Conservation (phyloP, 1,140 invertebrate genomes). For the Drosophila nannoptera region DNA sequence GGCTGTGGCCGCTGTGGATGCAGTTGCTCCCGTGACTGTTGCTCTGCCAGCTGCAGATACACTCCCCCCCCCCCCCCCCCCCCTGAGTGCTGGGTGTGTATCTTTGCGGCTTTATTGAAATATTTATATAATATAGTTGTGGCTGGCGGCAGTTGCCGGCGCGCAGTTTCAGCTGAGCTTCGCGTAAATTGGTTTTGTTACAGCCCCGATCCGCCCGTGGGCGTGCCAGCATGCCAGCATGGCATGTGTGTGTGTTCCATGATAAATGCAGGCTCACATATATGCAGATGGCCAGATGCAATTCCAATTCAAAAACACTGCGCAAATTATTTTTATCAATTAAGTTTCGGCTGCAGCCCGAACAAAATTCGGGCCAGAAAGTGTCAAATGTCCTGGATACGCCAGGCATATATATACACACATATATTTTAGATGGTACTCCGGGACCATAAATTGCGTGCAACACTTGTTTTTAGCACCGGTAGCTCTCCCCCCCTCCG, state of each 20-base stretch:
- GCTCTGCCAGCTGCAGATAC: conserved; percentile 47
- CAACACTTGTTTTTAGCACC: background rate
- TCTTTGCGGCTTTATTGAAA: conserved; percentile 53
- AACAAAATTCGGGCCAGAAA: too few species aligned
- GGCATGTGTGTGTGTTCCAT: background rate
- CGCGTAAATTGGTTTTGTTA: conserved; percentile 58
- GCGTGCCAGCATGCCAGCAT: background rate
- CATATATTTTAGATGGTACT: too few species aligned
- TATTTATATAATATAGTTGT: conserved; percentile 76
- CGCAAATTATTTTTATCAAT: background rate
- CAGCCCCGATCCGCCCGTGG: conserved; percentile 19
- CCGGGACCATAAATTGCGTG: background rate
- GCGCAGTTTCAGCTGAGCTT: conserved; percentile 32
- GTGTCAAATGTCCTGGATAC: too few species aligned
- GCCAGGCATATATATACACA: too few species aligned
- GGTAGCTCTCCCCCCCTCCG: too few species aligned
- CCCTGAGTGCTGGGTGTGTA: too few species aligned
- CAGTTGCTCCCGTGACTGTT: conserved; percentile 57
- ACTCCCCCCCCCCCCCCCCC: too few species aligned
- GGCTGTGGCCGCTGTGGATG: conserved; percentile 19
- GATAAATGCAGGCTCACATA: background rate
- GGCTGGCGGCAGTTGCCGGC: conserved; percentile 29
- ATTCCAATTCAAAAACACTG: too few species aligned
- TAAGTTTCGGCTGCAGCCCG: background rate
- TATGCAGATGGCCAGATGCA: too few species aligned